Conservation (phyloP, 2,113 vertebrate species). For the Ovibos moschatus region DNA sequence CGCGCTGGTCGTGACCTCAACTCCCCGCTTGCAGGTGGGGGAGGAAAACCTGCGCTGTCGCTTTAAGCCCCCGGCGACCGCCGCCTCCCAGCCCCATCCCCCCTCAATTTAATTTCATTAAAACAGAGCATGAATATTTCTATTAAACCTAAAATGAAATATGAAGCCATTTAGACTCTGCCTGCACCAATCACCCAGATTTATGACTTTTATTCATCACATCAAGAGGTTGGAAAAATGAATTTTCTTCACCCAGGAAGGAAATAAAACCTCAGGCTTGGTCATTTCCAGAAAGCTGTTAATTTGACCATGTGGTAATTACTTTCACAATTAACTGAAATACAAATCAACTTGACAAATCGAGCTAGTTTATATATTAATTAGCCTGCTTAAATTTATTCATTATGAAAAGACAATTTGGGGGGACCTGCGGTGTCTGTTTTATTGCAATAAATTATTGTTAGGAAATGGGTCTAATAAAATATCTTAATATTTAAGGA, state of each 20-base stretch:
- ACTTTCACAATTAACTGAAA: slow-evolving; percentile 99
- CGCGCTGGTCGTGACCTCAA: neutral
- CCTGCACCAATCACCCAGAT: slow-evolving; percentile 97
- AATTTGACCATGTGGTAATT: slow-evolving; percentile 95
- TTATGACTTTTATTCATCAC: slow-evolving; percentile 99
- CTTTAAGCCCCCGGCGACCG: slow-evolving; percentile 76
- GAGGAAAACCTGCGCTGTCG: slow-evolving; percentile 54
- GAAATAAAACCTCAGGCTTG: slow-evolving; percentile 91
- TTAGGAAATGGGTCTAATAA: slow-evolving; percentile 84
- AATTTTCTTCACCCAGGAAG: slow-evolving; percentile 94
- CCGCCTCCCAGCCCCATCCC: slow-evolving; percentile 76
- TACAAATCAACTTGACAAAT: slow-evolving; percentile 99
- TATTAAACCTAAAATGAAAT: slow-evolving; percentile 99
- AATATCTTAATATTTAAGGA: slow-evolving; percentile 71
- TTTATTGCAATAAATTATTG: slow-evolving; percentile 92
- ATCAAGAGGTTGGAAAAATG: slow-evolving; percentile 94
- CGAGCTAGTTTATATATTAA: slow-evolving; percentile 97
- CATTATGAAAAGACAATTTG: slow-evolving; percentile 97
- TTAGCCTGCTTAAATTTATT: slow-evolving; percentile 94
- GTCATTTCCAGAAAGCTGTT: slow-evolving; percentile 97
- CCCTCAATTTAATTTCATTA: slow-evolving; percentile 99
- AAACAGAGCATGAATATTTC: slow-evolving; percentile 98
- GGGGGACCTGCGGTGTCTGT: slow-evolving; percentile 89
- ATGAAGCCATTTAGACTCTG: slow-evolving; percentile 99
- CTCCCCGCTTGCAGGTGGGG: fast-evolving